Conservation (phyloP, 2,888 invertebrate species). For the Syrista parreyssii region DNA sequence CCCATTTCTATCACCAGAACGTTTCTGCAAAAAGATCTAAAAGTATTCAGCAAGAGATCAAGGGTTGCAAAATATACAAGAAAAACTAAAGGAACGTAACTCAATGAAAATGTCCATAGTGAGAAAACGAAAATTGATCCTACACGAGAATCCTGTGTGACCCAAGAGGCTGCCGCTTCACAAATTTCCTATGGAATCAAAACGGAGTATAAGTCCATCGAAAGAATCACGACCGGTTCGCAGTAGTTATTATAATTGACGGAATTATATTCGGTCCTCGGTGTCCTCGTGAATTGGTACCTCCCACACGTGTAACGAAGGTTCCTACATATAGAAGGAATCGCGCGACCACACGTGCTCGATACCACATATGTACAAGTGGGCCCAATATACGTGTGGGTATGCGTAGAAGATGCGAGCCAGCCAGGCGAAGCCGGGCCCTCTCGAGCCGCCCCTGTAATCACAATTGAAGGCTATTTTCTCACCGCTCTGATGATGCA, state of each 20-base stretch:
- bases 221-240: neutral
- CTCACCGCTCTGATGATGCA: slow-evolving; percentile 66
- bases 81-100: neutral
- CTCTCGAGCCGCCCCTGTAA: slow-evolving; percentile 63
- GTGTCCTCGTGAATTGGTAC: neutral
- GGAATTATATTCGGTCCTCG: neutral
- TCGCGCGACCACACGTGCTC: slow-evolving; percentile 16
- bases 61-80: neutral
- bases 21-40: neutral
- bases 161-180: neutral
- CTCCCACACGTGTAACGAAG: neutral
- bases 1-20: neutral
- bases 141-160: slow-evolving; percentile 7
- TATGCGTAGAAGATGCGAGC: slow-evolving; percentile 11
- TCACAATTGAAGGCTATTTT: slow-evolving; percentile 67
- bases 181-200: slow-evolving; percentile 1
- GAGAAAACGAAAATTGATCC: neutral
- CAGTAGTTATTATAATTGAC: neutral
- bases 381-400: slow-evolving; percentile 20
- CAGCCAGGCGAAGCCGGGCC: slow-evolving; percentile 41
- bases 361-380: slow-evolving; percentile 11
- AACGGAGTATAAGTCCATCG: neutral
- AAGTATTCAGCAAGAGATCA: neutral
- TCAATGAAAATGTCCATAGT: neutral
- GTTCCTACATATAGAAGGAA: slow-evolving; percentile 6